Evolutionary conservation across 2,113 vertebrate genomes (phyloP), one percentile per base, ranked within the genome.

Genomic region (Gambusia affinis): DNA sequence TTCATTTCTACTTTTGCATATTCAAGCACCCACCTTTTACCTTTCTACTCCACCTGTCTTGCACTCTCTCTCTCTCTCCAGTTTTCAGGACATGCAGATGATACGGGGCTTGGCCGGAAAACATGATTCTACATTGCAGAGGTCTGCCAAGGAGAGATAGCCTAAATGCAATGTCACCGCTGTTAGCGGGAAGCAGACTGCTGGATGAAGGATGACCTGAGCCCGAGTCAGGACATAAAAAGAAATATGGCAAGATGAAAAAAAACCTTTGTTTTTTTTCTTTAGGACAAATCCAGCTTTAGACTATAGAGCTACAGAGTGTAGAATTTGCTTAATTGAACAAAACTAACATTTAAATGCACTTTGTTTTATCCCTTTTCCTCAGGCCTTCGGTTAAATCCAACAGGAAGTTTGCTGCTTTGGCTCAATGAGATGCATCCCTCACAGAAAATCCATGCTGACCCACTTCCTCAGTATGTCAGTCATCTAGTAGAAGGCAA

Each of bases 131-230:
- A 83, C 88, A 83, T 88, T 70, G 42, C 62, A 2, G 68, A 81
- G 82, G 90, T 86, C 92, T 93, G 92, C 87, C 85, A 76, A 86
- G 66, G 61, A 83, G 86, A 90, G 93, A 94, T 94, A 93, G 92
- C 84, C 75, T 28, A 90, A 87, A 81, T 81, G 79, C 72, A 67
- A 85, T 74, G 89, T 91, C 90, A 81, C 89, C 67, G 86, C 90
- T 89, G 83, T 89, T 91, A 87, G 88, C 84, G 72, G 54, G 75
- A 82, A 44, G 79, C 85, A 65, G 84, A 73, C 80, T 74, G 72
- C 75, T 35, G 64, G 75, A 71, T 70, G 64, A 60, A 66, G 82
- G 73, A 68, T 37, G 84, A 80, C 79, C 72, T 8, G 31, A 73
- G 76, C 63, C 51, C 12, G 22, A 57, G 81, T 19, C 62, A 66